Evolutionary conservation across 2,113 vertebrate species (phyloP).

Genomic region (Garra rufa): DNA sequence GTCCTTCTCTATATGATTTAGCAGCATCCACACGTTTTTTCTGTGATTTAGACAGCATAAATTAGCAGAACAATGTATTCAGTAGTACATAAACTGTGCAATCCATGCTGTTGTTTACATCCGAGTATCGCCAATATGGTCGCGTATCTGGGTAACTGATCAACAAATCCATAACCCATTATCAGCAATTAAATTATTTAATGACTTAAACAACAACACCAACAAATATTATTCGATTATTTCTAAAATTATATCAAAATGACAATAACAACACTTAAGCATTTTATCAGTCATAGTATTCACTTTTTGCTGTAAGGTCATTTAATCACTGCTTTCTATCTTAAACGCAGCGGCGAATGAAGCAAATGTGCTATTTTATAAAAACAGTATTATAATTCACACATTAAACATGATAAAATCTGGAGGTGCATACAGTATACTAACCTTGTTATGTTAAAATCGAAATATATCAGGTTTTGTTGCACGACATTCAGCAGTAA

Average conservation of each 20-base stretch:
- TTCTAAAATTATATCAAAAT: not conserved
- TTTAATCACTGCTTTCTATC: not conserved
- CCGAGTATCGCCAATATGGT: no score
- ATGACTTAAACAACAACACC: no score
- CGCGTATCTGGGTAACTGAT: no score
- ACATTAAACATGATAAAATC: not conserved
- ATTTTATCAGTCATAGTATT: no score
- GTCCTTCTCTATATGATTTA: no score
- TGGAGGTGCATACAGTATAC: not conserved
- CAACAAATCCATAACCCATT: no score
- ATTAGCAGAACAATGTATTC: no score
- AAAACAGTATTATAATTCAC: not conserved
- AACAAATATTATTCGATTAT: not conserved
- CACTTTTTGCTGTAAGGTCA: conserved; percentile 1
- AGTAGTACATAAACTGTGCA: no score
- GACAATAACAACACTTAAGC: not conserved
- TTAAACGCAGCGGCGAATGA: not conserved
- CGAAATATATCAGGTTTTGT: not conserved
- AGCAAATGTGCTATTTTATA: not conserved
- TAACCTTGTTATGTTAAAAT: not conserved
- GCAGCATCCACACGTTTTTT: no score
- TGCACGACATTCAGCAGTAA: not conserved
- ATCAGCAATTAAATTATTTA: no score
- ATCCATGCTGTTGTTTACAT: no score
- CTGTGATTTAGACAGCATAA: no score